Percentiles rank a stretch among this genome's conserved stretches.
phyloP scores from a whole-genome alignment of 1,140 invertebrate genomes.

The Anastrepha obliqua region DNA sequence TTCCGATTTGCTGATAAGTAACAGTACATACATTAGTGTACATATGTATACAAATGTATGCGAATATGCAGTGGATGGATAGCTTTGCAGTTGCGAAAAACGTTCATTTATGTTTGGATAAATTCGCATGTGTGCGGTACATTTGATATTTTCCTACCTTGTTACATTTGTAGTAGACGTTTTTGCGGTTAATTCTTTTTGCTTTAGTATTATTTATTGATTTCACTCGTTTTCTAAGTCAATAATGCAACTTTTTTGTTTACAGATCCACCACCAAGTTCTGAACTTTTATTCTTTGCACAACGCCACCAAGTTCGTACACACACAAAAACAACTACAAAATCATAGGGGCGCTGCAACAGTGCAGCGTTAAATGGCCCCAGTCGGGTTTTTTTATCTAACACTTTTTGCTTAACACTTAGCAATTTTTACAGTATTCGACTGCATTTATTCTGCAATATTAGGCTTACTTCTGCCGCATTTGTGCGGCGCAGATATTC shows the following conservation, averaged over 20 bases:
- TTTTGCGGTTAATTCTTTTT: background rate
- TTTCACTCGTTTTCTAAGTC: background rate
- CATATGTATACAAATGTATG: background rate
- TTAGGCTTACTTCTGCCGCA: background rate
- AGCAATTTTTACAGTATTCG: background rate
- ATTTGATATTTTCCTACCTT: constrained; percentile 21
- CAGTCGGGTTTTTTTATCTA: background rate
- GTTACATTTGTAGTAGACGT: background rate
- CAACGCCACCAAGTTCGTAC: constrained; percentile 6
- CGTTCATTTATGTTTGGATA: background rate
- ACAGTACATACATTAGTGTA: no score
- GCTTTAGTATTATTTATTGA: background rate
- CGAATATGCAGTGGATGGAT: background rate
- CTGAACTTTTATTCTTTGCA: constrained; percentile 26
- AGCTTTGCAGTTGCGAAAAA: background rate
- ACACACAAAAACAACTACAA: background rate
- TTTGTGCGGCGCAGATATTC: background rate
- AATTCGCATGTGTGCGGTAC: background rate
- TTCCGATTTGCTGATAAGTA: background rate
- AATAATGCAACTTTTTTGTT: constrained; percentile 27
- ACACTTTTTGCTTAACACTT: background rate
- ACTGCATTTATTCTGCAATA: background rate
- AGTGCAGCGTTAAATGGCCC: background rate
- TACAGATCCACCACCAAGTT: constrained; percentile 28
- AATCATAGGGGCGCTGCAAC: background rate